Base-by-base conservation (phyloP, 2,888 invertebrate genomes). In the Andrena bicolor region DNA sequence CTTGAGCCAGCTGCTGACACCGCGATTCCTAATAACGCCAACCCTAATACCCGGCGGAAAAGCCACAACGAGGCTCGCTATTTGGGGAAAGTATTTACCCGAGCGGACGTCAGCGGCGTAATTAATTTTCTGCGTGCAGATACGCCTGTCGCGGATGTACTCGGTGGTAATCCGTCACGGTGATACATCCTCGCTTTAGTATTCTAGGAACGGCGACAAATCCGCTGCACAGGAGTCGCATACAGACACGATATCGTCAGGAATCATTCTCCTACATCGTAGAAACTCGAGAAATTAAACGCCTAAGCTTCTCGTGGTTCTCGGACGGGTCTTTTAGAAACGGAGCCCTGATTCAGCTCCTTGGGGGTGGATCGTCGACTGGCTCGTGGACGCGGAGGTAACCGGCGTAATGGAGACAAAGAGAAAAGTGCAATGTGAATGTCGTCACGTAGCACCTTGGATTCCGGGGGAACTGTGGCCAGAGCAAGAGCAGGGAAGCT, bases 101-200 rank as follows among this genome's bases (percentile, higher is more conserved):
- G 4, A 32, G 23, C 81, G 63, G 69, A 81, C 58, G 66, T 41
- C 30, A 16, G 56, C 20, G 69, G 35, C 58, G 75, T 86, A 86
- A 86, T 86, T 86, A 86, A 86, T 86, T 86, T 86, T 65, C 66
- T 26, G 49, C n/a, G 56, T 13, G 58, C 68, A 61, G 78, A 51
- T 48, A 60, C 77, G 35, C 35, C 32, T 26, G n/a, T 28, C 76
- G 60, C 35, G 76, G 28, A 32, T 73, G 65, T 73, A 68, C 28
- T 56, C 48, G n/a, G 13, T 16, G 56, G 66, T 86, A 86, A 86
- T 86, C 86, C 71, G 83, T 74, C 80, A 72, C 63, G 71, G 69
- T 74, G 68, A 77, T 85, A 65, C 30, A 26, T 32, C 41, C 41
- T 60, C 56, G 41, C n/a, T 51, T 78, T 58, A 53, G 32, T 74